Base-by-base conservation (phyloP, 2,888 invertebrate species). In the Drosophila affinis region DNA sequence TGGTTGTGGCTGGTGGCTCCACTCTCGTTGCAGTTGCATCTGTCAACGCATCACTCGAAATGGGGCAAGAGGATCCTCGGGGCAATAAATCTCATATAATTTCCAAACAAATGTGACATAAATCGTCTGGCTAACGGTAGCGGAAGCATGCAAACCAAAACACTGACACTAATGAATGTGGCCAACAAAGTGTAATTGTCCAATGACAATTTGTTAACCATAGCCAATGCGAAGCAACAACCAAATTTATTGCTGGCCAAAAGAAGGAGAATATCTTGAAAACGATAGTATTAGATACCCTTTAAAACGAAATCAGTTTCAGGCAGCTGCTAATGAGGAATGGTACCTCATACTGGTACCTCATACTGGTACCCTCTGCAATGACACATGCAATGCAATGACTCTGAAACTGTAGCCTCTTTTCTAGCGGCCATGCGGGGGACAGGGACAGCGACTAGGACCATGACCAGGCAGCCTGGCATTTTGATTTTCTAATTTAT, bases 401-500 rank as follows among this genome's bases (percentile, higher is more conserved):
- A 21, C 71, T 68, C 62, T 74, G 70, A 78, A 87, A 75, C 74
- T 81, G 77, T 72, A 58, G 49, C 51, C 34, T 53, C 64, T 62
- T 63, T 68, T 68, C 24, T 6, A 18, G 34, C 21, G 24, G 63
- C 44, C 7, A 24, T 24, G 62, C 27, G 29, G 62, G 44, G 17
- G 62, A 12, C 39, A 6, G 14, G 14, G 7, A 39, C 39, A 6
- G 14, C 14, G 7, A 39, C 14, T n/a, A 10, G 47, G 62, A 39
- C 27, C n/a, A 10, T 34, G 62, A 39, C 2, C 1, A 44, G 67
- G 67, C 49, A 72, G 57, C 74, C 79, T 79, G 77, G 59, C 79
- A 79, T 82, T 87, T 87, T 77, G 84, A 84, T 84, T 85, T 73
- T 85, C 79, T 63, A 72, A 83, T 83, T 83, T 83, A 83, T 87